Evolutionary conservation across 2,113 vertebrate species (phyloP).

Genomic region (Poecile atricapillus): DNA sequence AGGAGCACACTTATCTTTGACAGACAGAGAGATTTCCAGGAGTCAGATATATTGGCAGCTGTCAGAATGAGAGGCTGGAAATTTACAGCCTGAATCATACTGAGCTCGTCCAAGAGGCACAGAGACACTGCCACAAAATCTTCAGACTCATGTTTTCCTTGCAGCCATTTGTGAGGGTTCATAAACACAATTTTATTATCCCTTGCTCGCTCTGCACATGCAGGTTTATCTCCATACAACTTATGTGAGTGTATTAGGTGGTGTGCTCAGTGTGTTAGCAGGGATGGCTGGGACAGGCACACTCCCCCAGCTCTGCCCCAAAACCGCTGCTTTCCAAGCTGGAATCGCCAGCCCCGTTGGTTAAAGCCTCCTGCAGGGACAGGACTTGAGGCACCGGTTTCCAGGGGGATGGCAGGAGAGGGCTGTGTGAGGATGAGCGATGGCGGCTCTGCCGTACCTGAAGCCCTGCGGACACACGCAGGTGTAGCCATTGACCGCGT

Average conservation of each 20-base stretch:
- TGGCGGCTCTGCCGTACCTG: slow-evolving; percentile 77
- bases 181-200: not conserved
- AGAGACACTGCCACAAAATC: not conserved
- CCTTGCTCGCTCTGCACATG: not conserved
- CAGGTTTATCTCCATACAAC: not conserved
- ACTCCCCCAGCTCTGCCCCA: not conserved
- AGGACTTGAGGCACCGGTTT: not conserved
- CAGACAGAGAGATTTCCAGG: slow-evolving; percentile 56
- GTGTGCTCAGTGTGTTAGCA: not conserved
- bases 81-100: not conserved
- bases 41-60: slow-evolving; percentile 60
- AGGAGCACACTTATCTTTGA: slow-evolving; percentile 63
- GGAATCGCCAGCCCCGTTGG: not conserved
- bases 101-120: not conserved
- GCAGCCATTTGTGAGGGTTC: not conserved
- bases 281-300: not conserved
- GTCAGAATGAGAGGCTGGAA: slow-evolving; percentile 35
- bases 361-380: not conserved
- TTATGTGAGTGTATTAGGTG: not conserved
- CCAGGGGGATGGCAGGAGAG: accelerated
- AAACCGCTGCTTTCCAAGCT: not conserved
- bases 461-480: slow-evolving; percentile 93
- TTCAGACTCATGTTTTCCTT: not conserved
- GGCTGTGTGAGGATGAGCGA: not conserved
- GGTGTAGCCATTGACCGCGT: slow-evolving; percentile 90